Evolutionary conservation across 2,888 invertebrate species (phyloP).

Genomic region (Escarpia spicata): DNA sequence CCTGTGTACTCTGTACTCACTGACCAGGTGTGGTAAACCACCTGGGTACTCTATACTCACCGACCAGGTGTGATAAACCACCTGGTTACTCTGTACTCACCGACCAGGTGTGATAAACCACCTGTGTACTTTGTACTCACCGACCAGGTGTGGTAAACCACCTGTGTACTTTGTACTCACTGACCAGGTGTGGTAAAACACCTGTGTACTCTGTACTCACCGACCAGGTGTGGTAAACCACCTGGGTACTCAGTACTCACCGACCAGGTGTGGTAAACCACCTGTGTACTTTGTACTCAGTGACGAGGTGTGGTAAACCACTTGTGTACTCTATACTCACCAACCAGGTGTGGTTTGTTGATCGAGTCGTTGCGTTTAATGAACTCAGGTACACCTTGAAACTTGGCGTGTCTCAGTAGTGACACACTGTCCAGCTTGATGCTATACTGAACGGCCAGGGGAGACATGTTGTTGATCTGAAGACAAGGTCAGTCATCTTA

Average conservation of each 20-base stretch:
- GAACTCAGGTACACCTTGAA: constrained; percentile 55
- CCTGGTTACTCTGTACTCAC: too few relatives aligned
- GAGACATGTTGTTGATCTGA: constrained; percentile 61
- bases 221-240: neutral
- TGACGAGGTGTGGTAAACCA: neutral
- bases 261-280: neutral
- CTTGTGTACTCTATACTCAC: neutral
- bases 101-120: too few relatives aligned
- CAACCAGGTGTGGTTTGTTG: neutral
- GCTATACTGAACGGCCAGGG: constrained; percentile 58
- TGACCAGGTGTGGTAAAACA: too few relatives aligned
- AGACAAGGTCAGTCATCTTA: neutral
- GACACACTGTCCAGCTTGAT: constrained; percentile 62
- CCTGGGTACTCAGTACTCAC: neutral
- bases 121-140: too few relatives aligned
- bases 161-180: too few relatives aligned
- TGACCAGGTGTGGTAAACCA: neutral
- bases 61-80: too few relatives aligned
- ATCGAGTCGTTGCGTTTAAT: constrained; percentile 39
- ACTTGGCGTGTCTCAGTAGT: constrained; percentile 41
- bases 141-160: too few relatives aligned
- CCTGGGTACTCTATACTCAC: too few relatives aligned
- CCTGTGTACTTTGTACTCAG: neutral
- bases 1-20: neutral
- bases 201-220: too few relatives aligned